Evolutionary conservation across 2,113 vertebrate genomes (phyloP), one percentile per base, ranked within the genome.

Genomic region (Gopherus evgoodei): DNA sequence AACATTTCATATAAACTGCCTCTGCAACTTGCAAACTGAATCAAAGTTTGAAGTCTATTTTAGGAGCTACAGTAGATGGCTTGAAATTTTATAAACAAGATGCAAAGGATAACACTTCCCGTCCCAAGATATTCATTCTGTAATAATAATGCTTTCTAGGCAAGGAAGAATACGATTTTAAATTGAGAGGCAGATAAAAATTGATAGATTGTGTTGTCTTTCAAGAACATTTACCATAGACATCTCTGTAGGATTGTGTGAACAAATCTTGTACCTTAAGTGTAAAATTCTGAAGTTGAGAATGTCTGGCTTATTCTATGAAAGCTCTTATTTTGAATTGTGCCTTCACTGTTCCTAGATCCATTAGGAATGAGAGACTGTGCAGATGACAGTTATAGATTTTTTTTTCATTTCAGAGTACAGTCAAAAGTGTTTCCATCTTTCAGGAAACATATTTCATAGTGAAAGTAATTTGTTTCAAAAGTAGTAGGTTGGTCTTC

Each of bases 231-330:
- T 94, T 95, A 24, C 44, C 62, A 38, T 3, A 83, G 44, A 7
- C 56, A 17, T 14, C 2, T 84, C 90, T 94, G 49, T 50, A 86
- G 21, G 38, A 81, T 9, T 53, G 22, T 84, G 3, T 8, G 13
- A 86, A 79, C 93, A 95, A 95, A 86, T 94, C 57, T 59, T 47
- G 16, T 54, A 31, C 78, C 95, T 88, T 94, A 95, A 92, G 94
- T 92, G 92, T 6, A 87, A n/a, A 92, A 94, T 94, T 91, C 49
- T 52, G 31, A 92, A 91, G 44, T 86, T 89, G 56, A 47, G 49
- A 57, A 57, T 90, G 87, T 81, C 84, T 79, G 83, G 50, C 78
- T 75, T 81, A 42, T 86, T 24, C 49, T 91, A 44, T 84, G 49
- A 94, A 65, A 86, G 86, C 49, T 91, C 91, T 94, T 86, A 91